Evolutionary conservation across 2,113 vertebrate species (phyloP).

Genomic region (Amblyopsis rosae): DNA sequence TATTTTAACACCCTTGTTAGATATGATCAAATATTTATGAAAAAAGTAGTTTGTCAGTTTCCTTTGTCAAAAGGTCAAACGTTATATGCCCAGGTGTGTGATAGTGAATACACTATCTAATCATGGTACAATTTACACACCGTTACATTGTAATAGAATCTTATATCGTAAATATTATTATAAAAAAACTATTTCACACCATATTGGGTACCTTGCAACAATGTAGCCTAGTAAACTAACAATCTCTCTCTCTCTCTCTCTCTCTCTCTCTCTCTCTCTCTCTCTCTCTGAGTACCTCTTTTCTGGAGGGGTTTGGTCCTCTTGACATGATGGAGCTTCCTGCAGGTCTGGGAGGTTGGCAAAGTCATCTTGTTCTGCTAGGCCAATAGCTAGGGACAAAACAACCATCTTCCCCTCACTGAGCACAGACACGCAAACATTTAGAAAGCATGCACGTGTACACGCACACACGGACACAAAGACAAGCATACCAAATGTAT

Average conservation of each 20-base stretch:
- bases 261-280: constrained; percentile 9
- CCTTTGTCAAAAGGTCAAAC: not conserved
- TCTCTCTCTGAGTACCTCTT: constrained; percentile 85
- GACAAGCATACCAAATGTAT: constrained; percentile 26
- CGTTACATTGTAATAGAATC: constrained; percentile 2
- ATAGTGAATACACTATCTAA: no score
- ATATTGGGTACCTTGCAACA: not conserved
- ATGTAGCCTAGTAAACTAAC: no score
- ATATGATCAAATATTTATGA: not conserved
- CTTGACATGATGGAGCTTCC: constrained; percentile 88
- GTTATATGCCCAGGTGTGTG: no score
- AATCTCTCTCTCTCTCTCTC: not conserved
- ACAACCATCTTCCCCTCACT: constrained; percentile 99
- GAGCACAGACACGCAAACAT: constrained; percentile 62
- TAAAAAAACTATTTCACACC: not conserved
- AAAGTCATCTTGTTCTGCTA: constrained; percentile 99
- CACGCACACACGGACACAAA: constrained; percentile 30
- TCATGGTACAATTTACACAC: not conserved
- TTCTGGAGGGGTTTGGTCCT: constrained; percentile 87
- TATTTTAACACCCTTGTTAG: not conserved
- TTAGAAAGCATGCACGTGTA: constrained; percentile 27
- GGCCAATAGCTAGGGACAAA: constrained; percentile 96
- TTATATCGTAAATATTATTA: no score
- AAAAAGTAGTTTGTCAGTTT: not conserved
- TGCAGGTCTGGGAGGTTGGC: constrained; percentile 99